Evolutionary conservation across 2,797 vertebrate species (phyloP), one percentile per base, ranked within the genome.

Genomic region (Pipistrellus pipistrellus): DNA sequence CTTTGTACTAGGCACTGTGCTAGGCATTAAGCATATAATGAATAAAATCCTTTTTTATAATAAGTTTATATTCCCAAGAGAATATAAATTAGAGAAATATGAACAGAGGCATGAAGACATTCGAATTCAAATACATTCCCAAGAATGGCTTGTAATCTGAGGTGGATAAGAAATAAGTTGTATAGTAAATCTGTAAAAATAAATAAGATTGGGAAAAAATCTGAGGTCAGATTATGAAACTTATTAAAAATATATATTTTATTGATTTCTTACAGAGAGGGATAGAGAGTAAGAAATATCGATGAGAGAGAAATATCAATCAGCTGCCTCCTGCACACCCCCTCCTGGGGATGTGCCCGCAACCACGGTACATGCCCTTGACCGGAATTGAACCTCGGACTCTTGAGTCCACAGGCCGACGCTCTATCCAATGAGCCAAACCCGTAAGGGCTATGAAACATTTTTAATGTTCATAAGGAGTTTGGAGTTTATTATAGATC

Each of bases 381-480:
- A 55, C 21, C 1, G 1, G 53, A 23, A 55, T 23, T 3, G 53
- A 55, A 55, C 53, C 53, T 23, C 2, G 2, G 20, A 55, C 2
- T 7, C 21, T 55, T 55, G 20, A 55, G 20, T 55, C 21, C 53
- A 1, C 53, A 53, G 53, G 53, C 18, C 7, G 18, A 53, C 4
- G 51, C 53, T 21, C 53, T 55, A 55, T 55, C 53, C 53, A 55
- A 20, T 55, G 53, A 55, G 53, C 53, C 51, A 55, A 55, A 55
- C 20, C 53, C 0, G 20, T 55, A 20, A 55, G 53, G 53, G 8
- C 20, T 73, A 9, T 32, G 17, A 91, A 93, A 85, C 44, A 78
- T 71, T 92, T 94, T 38, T 91, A 23, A 90, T 27, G 9, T 84
- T 84, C 38, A 77, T 59, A 69, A 94, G 6, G 51, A 86, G 15